phyloP scores from a whole-genome alignment of 2,888 invertebrate species.

The Thumatha senex region DNA sequence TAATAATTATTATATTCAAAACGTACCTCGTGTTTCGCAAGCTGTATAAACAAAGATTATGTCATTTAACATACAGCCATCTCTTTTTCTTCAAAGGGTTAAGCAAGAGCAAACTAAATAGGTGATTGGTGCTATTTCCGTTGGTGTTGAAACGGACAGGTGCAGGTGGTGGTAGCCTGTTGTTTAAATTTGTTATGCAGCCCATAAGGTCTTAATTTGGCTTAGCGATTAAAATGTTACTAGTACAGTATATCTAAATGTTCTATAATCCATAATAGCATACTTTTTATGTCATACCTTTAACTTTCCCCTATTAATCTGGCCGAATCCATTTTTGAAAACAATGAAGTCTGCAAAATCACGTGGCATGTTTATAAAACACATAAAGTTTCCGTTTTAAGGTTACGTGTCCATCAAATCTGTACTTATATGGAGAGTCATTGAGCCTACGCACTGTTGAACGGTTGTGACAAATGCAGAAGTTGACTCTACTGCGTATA shows the following conservation, averaged over 20 bases:
- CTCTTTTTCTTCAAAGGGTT: no score
- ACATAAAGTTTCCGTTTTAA: slow-evolving; percentile 60
- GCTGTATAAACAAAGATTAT: no score
- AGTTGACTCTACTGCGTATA: slow-evolving; percentile 13
- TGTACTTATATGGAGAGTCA: slow-evolving; percentile 55
- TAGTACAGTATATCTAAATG: neutral
- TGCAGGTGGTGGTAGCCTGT: no score
- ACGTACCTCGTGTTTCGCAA: no score
- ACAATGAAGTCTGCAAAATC: slow-evolving; percentile 46
- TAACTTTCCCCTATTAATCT: slow-evolving; percentile 39
- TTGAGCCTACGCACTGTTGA: slow-evolving; percentile 67
- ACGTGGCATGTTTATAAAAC: slow-evolving; percentile 39
- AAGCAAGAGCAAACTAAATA: no score
- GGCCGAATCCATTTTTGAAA: slow-evolving; percentile 23
- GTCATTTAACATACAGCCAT: no score
- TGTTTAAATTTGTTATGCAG: no score
- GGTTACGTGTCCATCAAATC: slow-evolving; percentile 59
- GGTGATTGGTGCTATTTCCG: no score
- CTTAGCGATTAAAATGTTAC: no score
- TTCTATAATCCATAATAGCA: slow-evolving; percentile 3
- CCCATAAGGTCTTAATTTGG: no score
- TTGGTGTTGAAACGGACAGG: no score
- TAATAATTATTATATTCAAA: no score
- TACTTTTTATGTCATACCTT: slow-evolving; percentile 8
- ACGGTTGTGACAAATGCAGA: slow-evolving; percentile 35